Evolutionary conservation across 2,888 invertebrate species (phyloP).

Genomic region (Magallana nippona): DNA sequence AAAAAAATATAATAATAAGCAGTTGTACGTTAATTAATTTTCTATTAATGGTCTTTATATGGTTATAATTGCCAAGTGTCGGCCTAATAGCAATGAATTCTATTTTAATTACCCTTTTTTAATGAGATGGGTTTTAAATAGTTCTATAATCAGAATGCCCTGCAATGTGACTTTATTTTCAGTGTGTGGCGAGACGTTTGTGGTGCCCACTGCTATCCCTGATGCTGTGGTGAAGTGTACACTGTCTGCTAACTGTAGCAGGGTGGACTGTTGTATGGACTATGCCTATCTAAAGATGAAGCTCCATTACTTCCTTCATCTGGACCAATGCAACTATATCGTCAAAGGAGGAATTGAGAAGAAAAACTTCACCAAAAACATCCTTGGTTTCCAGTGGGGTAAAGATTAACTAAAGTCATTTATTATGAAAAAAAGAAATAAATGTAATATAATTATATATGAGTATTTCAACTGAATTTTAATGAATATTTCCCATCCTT

Average conservation of each 20-base stretch:
- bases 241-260: slow-evolving; percentile 45
- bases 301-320: slow-evolving; percentile 55
- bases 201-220: slow-evolving; percentile 48
- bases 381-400: slow-evolving; percentile 62
- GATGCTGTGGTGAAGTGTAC: slow-evolving; percentile 28
- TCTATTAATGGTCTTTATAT: no score
- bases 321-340: slow-evolving; percentile 61
- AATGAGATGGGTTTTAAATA: not conserved
- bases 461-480: not conserved
- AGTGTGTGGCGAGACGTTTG: slow-evolving; percentile 53
- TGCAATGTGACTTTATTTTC: slow-evolving; percentile 30
- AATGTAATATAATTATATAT: not conserved
- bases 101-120: no score
- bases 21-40: no score
- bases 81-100: no score
- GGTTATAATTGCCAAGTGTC: no score
- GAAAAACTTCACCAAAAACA: slow-evolving; percentile 53
- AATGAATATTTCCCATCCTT: not conserved
- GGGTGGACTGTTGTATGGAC: slow-evolving; percentile 52
- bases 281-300: slow-evolving; percentile 54
- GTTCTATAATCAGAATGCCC: not conserved
- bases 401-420: slow-evolving; percentile 6
- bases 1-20: no score
- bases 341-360: slow-evolving; percentile 63
- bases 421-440: not conserved